Base-by-base conservation (phyloP, 2,113 vertebrate genomes). In the Pelecanoides urinatrix region DNA sequence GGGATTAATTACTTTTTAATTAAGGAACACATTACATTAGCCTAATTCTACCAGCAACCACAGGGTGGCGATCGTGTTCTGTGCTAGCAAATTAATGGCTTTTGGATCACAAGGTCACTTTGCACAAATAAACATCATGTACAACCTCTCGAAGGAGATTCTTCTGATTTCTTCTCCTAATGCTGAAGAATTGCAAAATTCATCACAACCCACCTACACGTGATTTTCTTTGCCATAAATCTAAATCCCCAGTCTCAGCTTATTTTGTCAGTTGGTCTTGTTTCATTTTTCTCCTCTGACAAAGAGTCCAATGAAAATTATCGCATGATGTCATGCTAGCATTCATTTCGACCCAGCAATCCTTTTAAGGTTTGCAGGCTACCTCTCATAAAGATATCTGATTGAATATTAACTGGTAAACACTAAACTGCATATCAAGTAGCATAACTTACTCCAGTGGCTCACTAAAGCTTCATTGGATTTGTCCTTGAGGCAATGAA, bases 51-150 rank as follows among this genome's bases (percentile, higher is more conserved):
- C 42, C 82, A 53, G 73, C 66, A 96, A 76, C 98, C 98, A 98
- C 98, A 98, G 79, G 98, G 98, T 98, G 98, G 98, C 98, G 98
- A 98, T 97, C 61, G 73, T 71, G 98, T 84, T 98, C 98, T 98
- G 98, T 13, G 91, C 92, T 75, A 94, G 12, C 88, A 75, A 94
- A 96, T 97, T 97, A 97, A 97, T 97, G 97, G 93, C 61, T 93
- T 94, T 94, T 71, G 49, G 95, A 94, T 97, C 93, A 88, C 97
- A 98, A 98, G 98, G 98, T 98, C 98, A 98, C 96, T 98, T 95
- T 92, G 92, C 93, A 32, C 89, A 88, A 95, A 96, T 80, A 98
- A 98, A 96, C 93, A 96, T 56, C 89, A 63, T 47, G 86, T 79
- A 79, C 87, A 65, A 56, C 68, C 92, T 98, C 96, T 95, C 80